Percentiles rank a stretch among this genome's conserved stretches.
phyloP scores from a whole-genome alignment of 2,113 vertebrate genomes.

The Notothenia coriiceps region DNA sequence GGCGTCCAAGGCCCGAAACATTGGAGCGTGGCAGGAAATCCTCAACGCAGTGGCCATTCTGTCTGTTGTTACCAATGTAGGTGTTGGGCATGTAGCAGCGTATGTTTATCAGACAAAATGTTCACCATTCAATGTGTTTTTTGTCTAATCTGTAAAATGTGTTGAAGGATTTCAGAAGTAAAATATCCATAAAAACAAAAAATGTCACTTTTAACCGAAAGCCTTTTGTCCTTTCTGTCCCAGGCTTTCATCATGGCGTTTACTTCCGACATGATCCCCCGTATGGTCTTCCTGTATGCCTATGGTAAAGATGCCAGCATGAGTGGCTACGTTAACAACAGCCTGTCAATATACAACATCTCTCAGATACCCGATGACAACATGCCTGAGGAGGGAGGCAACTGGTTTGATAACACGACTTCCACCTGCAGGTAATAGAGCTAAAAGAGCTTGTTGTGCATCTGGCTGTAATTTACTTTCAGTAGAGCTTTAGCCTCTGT shows the following conservation, averaged over 20 bases:
- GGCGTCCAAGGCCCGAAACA: conserved; percentile 94
- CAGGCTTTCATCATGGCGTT: conserved; percentile 98
- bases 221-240: conserved; percentile 10
- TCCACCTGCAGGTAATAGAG: conserved; percentile 90
- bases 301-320: conserved; percentile 79
- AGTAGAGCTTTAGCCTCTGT: not conserved
- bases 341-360: conserved; percentile 91
- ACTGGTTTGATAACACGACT: conserved; percentile 72
- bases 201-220: not conserved
- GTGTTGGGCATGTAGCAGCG: conserved; percentile 47
- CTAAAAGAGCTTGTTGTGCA: not conserved
- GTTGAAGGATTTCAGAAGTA: not conserved
- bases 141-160: not conserved
- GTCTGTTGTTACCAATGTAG: conserved; percentile 96
- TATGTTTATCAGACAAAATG: not conserved
- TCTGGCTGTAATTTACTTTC: not conserved
- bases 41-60: conserved; percentile 91
- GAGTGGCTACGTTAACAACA: conserved; percentile 92
- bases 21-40: conserved; percentile 98
- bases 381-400: conserved; percentile 73
- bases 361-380: conserved; percentile 81
- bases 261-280: conserved; percentile 98
- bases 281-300: conserved; percentile 93
- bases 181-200: too few species aligned
- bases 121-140: not conserved